phyloP scores from a whole-genome alignment of 2,113 vertebrate species.

The human (Homo sapiens) region GRCh38 chr14:69548001-69548500 shows the following conservation, averaged over 20 bases:
- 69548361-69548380: not conserved
- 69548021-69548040: not conserved
- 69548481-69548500: too few species aligned
- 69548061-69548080: not conserved
- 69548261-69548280: too few species aligned
- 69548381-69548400: not conserved
- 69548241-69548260: not conserved
- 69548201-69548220: too few species aligned
- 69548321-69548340: not conserved
- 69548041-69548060: not conserved
- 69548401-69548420: not conserved
- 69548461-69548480: too few species aligned
- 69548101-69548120: not conserved
- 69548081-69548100: not conserved
- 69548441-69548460: too few species aligned
- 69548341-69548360: not conserved
- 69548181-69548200: not conserved
- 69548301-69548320: not conserved
- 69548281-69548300: not conserved
- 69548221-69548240: accelerated
- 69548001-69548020: not conserved
- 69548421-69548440: too few species aligned
- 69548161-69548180: not conserved
- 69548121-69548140: not conserved
- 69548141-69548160: not conserved